Evolutionary conservation across 2,797 vertebrate genomes (phyloP).

Genomic region (Lutjanus argentimaculatus): DNA sequence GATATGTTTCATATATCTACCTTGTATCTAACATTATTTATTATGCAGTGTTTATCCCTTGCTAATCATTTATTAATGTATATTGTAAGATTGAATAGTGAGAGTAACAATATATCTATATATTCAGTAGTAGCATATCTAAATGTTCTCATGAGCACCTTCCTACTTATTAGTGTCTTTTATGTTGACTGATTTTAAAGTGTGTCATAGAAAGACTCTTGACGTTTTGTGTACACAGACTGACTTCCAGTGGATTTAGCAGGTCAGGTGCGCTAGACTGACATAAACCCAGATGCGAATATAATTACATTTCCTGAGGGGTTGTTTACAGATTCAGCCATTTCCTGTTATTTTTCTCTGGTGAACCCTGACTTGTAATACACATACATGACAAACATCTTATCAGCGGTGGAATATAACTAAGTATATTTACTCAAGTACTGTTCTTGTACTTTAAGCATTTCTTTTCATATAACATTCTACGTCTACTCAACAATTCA

Average conservation of each 20-base stretch:
- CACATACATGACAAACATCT: too few species aligned
- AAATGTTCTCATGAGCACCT: constrained; percentile 49
- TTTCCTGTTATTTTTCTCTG: constrained; percentile 67
- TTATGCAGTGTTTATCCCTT: constrained; percentile 32
- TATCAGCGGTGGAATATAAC: too few species aligned
- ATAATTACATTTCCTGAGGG: constrained; percentile 37
- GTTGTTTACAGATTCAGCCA: constrained; percentile 32
- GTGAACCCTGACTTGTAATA: constrained; percentile 23
- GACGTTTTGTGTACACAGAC: constrained; percentile 17
- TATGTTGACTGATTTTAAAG: background rate
- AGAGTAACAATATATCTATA: too few species aligned
- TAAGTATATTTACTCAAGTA: too few species aligned
- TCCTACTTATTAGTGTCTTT: constrained; percentile 3
- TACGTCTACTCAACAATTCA: too few species aligned
- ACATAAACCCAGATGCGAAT: constrained; percentile 43
- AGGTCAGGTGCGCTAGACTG: background rate
- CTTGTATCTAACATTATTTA: constrained; percentile 23
- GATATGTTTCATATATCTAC: constrained; percentile 12
- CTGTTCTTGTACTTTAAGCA: too few species aligned
- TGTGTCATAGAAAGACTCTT: constrained; percentile 18
- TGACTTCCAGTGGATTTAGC: constrained; percentile 19
- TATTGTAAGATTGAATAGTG: constrained; percentile 37
- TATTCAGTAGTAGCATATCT: too few species aligned
- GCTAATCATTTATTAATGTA: constrained; percentile 46
- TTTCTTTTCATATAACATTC: too few species aligned